Percentiles rank a stretch among this genome's conserved stretches.
Conservation (phyloP, 2,888 invertebrate species). For the Tinea pellionella region DNA sequence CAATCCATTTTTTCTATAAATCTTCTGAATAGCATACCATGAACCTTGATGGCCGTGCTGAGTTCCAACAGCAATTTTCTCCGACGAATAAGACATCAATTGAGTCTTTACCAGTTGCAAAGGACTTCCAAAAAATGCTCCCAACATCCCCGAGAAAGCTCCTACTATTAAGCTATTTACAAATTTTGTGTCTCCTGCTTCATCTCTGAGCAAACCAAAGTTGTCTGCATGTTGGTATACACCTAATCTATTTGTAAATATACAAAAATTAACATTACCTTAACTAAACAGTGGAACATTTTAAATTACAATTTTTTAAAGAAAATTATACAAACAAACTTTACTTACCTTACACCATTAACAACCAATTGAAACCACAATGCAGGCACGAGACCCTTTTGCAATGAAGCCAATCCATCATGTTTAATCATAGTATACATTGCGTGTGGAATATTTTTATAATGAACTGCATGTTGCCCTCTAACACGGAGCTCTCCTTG, state of each 20-base stretch:
- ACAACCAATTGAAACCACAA: slow-evolving; percentile 82
- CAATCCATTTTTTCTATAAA: slow-evolving; percentile 69
- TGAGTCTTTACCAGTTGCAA: slow-evolving; percentile 92
- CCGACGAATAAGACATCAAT: slow-evolving; percentile 80
- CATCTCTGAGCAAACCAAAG: slow-evolving; percentile 70
- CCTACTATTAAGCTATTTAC: slow-evolving; percentile 78
- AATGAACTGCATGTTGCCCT: slow-evolving; percentile 71
- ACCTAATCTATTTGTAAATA: slow-evolving; percentile 69
- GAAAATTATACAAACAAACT: too few relatives aligned
- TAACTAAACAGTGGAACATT: too few relatives aligned
- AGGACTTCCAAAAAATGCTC: slow-evolving; percentile 85
- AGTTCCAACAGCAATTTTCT: slow-evolving; percentile 87
- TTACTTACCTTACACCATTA: slow-evolving; percentile 67
- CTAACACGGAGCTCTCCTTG: slow-evolving; percentile 82
- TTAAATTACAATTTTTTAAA: not conserved
- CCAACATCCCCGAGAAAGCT: slow-evolving; percentile 80
- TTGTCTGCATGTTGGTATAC: slow-evolving; percentile 80
- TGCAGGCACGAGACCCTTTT: slow-evolving; percentile 85
- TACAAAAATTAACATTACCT: slow-evolving; percentile 1
- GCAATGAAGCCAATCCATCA: slow-evolving; percentile 81
- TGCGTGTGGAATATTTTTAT: slow-evolving; percentile 84
- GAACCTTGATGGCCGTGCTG: slow-evolving; percentile 84
- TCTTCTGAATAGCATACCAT: slow-evolving; percentile 71
- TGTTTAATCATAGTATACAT: slow-evolving; percentile 78
- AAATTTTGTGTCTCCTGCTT: slow-evolving; percentile 76